phyloP scores from a whole-genome alignment of 53 echinoderm and acorn worm genomes.

The Hippasteria phrygiana region DNA sequence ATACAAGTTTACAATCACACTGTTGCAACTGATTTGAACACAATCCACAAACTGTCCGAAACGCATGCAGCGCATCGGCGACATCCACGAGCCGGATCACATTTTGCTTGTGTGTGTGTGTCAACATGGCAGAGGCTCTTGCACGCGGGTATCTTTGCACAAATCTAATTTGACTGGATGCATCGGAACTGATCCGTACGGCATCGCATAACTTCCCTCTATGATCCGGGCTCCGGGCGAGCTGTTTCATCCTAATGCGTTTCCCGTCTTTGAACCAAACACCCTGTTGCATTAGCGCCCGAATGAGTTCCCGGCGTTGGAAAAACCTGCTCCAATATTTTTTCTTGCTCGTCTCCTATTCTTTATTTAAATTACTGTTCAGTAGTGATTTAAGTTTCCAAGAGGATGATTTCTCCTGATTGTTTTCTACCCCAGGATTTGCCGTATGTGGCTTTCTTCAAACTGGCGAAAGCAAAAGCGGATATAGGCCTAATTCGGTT shows the following conservation, averaged over 20 bases:
- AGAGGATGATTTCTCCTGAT: background rate
- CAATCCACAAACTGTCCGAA: too few species aligned
- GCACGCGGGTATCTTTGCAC: conserved; percentile 28
- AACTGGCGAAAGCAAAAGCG: background rate
- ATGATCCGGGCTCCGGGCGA: conserved; percentile 27
- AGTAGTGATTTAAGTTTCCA: background rate
- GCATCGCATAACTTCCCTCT: conserved; percentile 11
- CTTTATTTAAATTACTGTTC: background rate
- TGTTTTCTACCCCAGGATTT: conserved; percentile 6
- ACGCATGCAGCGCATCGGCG: too few species aligned
- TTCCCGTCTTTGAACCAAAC: background rate
- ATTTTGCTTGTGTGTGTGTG: too few species aligned
- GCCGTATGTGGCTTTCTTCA: background rate
- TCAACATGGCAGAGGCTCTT: background rate
- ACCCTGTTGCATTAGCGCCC: conserved; percentile 25
- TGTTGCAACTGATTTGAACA: too few species aligned
- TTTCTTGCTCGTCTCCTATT: background rate
- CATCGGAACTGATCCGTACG: conserved; percentile 32
- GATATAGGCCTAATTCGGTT: background rate
- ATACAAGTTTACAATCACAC: too few species aligned
- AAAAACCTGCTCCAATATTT: background rate
- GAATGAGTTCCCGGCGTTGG: background rate
- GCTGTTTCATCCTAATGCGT: background rate
- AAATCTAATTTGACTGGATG: conserved; percentile 51
- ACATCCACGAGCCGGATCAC: background rate